phyloP scores from a whole-genome alignment of 2,113 vertebrate species.

The Oncorhynchus kisutch region DNA sequence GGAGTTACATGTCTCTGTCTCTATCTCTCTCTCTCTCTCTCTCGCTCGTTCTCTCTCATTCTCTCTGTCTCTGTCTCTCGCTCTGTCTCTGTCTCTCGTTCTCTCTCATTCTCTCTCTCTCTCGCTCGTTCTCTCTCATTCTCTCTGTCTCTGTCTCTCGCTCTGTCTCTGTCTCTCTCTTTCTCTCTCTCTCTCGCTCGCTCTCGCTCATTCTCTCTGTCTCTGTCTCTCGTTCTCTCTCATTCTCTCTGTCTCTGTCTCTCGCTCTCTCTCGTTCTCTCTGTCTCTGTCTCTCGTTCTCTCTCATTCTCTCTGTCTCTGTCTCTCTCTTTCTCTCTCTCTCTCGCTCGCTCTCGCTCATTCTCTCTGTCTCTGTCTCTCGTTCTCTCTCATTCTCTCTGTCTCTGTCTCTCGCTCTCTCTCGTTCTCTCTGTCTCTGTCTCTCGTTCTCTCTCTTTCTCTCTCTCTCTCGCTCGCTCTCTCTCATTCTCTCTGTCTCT shows the following conservation, averaged over 20 bases:
- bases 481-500: slow-evolving; percentile 34
- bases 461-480: no score
- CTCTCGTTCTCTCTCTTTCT: no score
- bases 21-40: slow-evolving; percentile 16
- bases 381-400: no score
- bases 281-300: neutral
- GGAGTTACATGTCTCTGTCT: slow-evolving; percentile 28
- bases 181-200: neutral
- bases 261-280: slow-evolving; percentile 14
- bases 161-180: slow-evolving; percentile 25
- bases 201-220: slow-evolving; percentile 10
- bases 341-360: no score
- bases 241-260: slow-evolving; percentile 14
- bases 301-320: neutral
- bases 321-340: no score
- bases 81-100: no score
- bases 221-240: no score
- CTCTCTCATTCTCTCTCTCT: neutral
- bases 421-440: neutral
- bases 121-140: neutral
- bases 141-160: neutral
- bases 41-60: neutral
- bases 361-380: slow-evolving; percentile 29
- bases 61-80: neutral
- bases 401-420: neutral